phyloP scores from a whole-genome alignment of 2,113 vertebrate species.

The Lipophrys pholis region DNA sequence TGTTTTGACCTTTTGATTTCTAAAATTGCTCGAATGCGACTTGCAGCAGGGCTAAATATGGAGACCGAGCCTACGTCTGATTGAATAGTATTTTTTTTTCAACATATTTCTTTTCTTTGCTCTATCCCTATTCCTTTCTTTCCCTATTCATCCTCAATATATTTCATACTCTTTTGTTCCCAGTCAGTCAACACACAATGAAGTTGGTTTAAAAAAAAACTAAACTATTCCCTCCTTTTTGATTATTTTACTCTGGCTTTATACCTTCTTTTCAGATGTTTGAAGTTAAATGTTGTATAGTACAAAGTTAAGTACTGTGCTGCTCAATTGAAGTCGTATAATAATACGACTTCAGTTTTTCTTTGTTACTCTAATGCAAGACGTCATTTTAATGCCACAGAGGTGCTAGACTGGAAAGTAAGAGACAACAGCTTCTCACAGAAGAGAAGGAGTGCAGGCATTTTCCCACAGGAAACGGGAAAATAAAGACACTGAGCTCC shows the following conservation, averaged over 20 bases:
- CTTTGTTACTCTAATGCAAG: conserved; percentile 29
- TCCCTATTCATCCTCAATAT: neutral
- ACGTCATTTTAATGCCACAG: conserved; percentile 30
- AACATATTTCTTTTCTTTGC: neutral
- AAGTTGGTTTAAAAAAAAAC: neutral
- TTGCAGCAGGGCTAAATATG: conserved; percentile 13
- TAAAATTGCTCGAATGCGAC: conserved; percentile 39
- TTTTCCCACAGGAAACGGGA: conserved; percentile 20
- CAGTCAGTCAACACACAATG: neutral
- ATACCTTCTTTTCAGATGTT: neutral
- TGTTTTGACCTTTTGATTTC: conserved; percentile 59
- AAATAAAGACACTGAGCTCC: conserved; percentile 40
- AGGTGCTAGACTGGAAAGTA: conserved; percentile 48
- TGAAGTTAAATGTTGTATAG: conserved; percentile 18
- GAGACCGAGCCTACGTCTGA: conserved; percentile 14
- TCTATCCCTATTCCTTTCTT: neutral
- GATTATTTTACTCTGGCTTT: neutral
- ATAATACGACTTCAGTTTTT: conserved; percentile 4
- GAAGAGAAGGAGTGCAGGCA: neutral
- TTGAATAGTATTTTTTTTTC: neutral
- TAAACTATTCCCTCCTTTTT: neutral
- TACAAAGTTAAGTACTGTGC: neutral
- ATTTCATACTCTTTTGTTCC: neutral
- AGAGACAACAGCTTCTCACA: conserved; percentile 1
- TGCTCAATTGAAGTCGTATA: neutral